phyloP scores from a whole-genome alignment of 2,888 invertebrate genomes.

The Chironomus tentans region DNA sequence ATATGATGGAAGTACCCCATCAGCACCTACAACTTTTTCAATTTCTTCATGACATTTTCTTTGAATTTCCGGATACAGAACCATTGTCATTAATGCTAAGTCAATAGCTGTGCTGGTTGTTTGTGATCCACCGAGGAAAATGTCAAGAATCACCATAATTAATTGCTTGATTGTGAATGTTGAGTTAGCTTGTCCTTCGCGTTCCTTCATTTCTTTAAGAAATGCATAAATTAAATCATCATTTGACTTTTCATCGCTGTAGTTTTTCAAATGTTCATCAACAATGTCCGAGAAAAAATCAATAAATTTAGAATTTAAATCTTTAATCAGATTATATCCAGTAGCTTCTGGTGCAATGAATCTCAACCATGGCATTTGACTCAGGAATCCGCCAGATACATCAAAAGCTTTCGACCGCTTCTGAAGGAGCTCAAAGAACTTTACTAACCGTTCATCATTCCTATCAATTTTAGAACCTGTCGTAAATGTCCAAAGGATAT shows the following conservation, averaged over 20 bases:
- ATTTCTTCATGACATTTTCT: constrained; percentile 48
- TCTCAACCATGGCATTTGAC: constrained; percentile 54
- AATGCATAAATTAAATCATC: constrained; percentile 56
- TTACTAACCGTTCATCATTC: constrained; percentile 41
- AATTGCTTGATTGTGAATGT: constrained; percentile 51
- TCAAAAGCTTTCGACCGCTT: constrained; percentile 48
- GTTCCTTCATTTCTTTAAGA: constrained; percentile 49
- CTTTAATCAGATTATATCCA: constrained; percentile 51
- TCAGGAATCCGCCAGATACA: constrained; percentile 49
- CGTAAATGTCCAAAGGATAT: constrained; percentile 55
- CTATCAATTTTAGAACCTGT: constrained; percentile 46
- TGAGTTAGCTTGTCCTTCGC: constrained; percentile 30
- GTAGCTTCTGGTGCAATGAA: constrained; percentile 50
- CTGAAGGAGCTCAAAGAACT: constrained; percentile 44
- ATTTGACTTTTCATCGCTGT: constrained; percentile 41
- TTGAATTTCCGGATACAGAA: constrained; percentile 51
- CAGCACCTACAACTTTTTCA: constrained; percentile 36
- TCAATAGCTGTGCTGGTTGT: constrained; percentile 56
- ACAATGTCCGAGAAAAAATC: constrained; percentile 49
- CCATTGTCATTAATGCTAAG: constrained; percentile 51
- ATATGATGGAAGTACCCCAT: constrained; percentile 33
- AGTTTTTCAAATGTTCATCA: constrained; percentile 45
- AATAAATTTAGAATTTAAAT: constrained; percentile 48
- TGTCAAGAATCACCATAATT: constrained; percentile 54
- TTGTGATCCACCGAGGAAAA: constrained; percentile 57